Evolutionary conservation across 2,113 vertebrate genomes (phyloP).

Genomic region (Epinephelus cyanopodus): DNA sequence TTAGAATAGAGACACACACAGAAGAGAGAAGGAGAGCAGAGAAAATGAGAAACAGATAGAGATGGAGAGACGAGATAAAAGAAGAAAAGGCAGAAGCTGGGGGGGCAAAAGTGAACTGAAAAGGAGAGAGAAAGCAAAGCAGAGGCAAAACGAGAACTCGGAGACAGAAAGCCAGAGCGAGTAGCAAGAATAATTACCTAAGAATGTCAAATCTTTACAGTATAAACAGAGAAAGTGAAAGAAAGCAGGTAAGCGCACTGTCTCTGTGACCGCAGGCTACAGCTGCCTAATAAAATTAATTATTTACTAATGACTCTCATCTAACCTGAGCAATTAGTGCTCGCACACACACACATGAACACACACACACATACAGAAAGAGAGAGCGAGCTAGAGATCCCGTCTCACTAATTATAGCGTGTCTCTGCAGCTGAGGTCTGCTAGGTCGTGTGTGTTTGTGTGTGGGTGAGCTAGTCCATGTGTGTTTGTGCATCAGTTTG

Average conservation of each 20-base stretch:
- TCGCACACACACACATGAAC: slow-evolving; percentile 13
- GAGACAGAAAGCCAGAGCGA: neutral
- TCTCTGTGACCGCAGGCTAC: slow-evolving; percentile 47
- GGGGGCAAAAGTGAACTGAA: neutral
- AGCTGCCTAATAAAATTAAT: slow-evolving; percentile 71
- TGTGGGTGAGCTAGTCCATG: neutral
- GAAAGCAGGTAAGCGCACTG: neutral
- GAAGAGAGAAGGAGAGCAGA: slow-evolving; percentile 43
- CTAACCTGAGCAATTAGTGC: slow-evolving; percentile 67
- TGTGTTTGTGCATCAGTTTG: neutral
- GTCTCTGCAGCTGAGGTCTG: slow-evolving; percentile 72
- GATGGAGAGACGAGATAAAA: slow-evolving; percentile 12
- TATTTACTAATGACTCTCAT: slow-evolving; percentile 67
- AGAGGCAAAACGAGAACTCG: neutral
- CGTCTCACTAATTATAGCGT: slow-evolving; percentile 77
- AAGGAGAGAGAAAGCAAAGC: neutral
- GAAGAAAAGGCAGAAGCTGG: neutral
- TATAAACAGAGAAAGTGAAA: neutral
- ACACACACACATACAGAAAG: slow-evolving; percentile 10
- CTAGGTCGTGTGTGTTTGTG: slow-evolving; percentile 34
- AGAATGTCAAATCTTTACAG: neutral
- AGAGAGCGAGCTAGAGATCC: slow-evolving; percentile 63
- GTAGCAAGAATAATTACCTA: neutral
- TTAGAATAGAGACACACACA: slow-evolving; percentile 54
- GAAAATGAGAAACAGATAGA: slow-evolving; percentile 33